phyloP scores from a whole-genome alignment of 2,113 vertebrate species.

The Salvator merianae region DNA sequence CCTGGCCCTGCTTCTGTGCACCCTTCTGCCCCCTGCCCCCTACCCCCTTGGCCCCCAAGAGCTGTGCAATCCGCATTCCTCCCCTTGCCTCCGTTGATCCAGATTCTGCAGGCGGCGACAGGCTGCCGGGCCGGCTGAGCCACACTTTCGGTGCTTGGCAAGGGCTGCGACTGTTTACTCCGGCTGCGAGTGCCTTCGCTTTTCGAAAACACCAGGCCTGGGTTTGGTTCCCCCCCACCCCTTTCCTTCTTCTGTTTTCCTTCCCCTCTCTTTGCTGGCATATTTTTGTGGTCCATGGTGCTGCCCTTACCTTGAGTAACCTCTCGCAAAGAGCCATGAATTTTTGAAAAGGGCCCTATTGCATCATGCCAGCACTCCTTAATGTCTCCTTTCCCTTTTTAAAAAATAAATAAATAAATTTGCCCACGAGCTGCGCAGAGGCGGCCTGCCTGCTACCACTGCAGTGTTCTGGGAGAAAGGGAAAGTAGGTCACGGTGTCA shows the following conservation, averaged over 20 bases:
- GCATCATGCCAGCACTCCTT: constrained; percentile 37
- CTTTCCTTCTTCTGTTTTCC: neutral
- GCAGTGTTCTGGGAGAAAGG: neutral
- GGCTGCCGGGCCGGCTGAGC: neutral
- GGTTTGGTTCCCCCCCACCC: neutral
- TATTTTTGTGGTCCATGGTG: neutral
- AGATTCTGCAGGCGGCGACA: neutral
- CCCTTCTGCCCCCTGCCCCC: too few species aligned
- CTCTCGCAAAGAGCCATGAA: constrained; percentile 41
- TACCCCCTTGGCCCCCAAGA: neutral
- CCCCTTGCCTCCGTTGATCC: neutral
- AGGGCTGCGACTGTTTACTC: fast-evolving
- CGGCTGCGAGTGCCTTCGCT: neutral
- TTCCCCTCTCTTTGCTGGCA: neutral
- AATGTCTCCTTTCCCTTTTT: constrained; percentile 7
- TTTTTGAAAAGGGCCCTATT: constrained; percentile 48
- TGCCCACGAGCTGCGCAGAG: constrained; percentile 27
- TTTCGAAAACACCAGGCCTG: neutral
- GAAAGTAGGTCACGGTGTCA: constrained; percentile 70
- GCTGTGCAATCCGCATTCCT: neutral
- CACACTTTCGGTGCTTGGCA: neutral
- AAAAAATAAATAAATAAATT: neutral
- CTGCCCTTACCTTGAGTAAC: constrained; percentile 8
- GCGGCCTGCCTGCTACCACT: neutral
- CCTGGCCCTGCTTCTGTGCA: neutral